phyloP scores from a whole-genome alignment of 2,888 invertebrate genomes.

The Stenodera caucasica region DNA sequence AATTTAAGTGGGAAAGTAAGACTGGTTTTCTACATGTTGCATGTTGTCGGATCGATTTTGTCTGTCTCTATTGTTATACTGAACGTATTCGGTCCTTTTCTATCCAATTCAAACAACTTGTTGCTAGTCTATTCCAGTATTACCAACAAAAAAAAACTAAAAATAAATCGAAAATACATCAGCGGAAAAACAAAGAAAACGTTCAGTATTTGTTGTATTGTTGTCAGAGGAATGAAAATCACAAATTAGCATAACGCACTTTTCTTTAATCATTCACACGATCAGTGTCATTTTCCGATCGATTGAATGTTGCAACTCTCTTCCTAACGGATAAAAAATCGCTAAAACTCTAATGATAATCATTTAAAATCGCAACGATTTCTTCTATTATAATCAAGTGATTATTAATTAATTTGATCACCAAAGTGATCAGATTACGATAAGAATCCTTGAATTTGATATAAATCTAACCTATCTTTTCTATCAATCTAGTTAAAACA shows the following conservation, averaged over 20 bases:
- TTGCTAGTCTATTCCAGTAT: slow-evolving; percentile 14
- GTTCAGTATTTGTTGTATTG: neutral
- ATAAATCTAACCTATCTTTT: neutral
- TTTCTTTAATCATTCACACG: neutral
- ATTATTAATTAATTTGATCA: neutral
- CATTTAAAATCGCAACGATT: neutral
- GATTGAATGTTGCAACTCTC: neutral
- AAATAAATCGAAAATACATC: too few relatives aligned
- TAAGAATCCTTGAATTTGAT: neutral
- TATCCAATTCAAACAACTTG: slow-evolving; percentile 10
- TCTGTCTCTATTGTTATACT: slow-evolving; percentile 21
- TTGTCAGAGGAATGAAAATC: neutral
- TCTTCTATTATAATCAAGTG: neutral
- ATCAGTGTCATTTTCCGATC: neutral
- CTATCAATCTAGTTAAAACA: neutral
- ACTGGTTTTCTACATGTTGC: slow-evolving; percentile 14
- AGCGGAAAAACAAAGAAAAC: neutral
- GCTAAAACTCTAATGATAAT: neutral
- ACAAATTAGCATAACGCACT: neutral
- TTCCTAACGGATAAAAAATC: too few relatives aligned
- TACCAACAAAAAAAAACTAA: slow-evolving; percentile 1
- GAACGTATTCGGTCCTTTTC: slow-evolving; percentile 14
- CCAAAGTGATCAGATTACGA: too few relatives aligned
- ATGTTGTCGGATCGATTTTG: slow-evolving; percentile 25
- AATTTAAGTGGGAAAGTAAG: neutral